Base-by-base conservation (phyloP, 2,113 vertebrate genomes). In the Xiphophorus hellerii region DNA sequence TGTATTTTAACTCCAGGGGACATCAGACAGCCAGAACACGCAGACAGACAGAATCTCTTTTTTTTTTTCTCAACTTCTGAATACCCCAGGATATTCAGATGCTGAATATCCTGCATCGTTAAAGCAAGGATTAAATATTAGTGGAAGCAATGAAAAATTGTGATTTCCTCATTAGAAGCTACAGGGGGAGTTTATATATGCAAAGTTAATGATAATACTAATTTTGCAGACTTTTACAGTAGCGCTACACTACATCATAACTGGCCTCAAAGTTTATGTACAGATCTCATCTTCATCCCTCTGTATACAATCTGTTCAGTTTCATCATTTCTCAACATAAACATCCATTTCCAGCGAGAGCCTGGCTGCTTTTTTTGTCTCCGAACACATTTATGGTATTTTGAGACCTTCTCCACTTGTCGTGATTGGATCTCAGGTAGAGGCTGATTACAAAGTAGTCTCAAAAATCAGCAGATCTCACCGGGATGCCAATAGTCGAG, bases 391-490 rank as follows among this genome's bases (percentile, higher is more conserved):
- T 71, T 70, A 62, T 66, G 80, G 74, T 86, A 82, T 86, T 87
- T 85, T 73, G 67, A 83, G 80, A 78, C 66, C 20, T 27, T 64
- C 69, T 67, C 14, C 60, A 37, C 73, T 60, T 20, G n/a, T 75
- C 42, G 72, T 83, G 86, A 87, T 88, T 85, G 89, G 81, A 58
- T 89, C 81, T 79, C 78, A 82, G 85, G 81, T 64, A 81, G 88
- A 86, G 84, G 84, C 72, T 89, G 88, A 93, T 92, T 91, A 82
- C 79, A 74, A 72, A 66, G 80, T 90, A 75, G 73, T 30, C 66
- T 63, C 10, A 6, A 48, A 84, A 92, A 89, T 83, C 81, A 89
- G 58, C 58, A 67, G 33, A 71, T 77, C 82, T 82, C 85, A 20
- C 73, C 42, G 30, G 82, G 87, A 83, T 51, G 39, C 71, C 29